A percentile compares a stretch with the other conserved stretches of the same genome.
phyloP scores from a whole-genome alignment of 1,140 invertebrate species.

The Temnothorax longispinosus region DNA sequence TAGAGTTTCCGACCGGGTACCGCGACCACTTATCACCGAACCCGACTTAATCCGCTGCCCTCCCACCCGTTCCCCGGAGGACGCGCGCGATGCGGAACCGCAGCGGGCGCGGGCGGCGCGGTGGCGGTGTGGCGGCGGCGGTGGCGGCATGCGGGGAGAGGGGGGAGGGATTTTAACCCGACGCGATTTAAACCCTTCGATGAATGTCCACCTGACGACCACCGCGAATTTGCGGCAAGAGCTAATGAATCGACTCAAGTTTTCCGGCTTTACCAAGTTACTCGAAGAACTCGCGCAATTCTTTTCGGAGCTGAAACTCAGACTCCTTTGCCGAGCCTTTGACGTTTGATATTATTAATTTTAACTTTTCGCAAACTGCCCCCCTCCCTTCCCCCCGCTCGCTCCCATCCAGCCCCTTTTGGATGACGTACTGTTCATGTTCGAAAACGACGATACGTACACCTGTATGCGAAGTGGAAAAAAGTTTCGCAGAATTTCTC shows the following conservation, averaged over 20 bases:
- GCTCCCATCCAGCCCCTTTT: background rate
- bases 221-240: slow-evolving; percentile 41
- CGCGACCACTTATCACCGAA: slow-evolving; percentile 85
- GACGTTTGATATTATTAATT: slow-evolving; percentile 52
- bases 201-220: slow-evolving; percentile 67
- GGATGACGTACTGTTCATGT: background rate
- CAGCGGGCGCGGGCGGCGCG: background rate
- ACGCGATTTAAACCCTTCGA: slow-evolving; percentile 75
- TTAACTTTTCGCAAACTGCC: slow-evolving; percentile 20
- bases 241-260: slow-evolving; percentile 47
- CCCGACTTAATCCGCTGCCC: slow-evolving; percentile 75
- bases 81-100: slow-evolving; percentile 50
- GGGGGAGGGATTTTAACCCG: slow-evolving; percentile 46
- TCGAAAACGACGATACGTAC: background rate
- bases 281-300: background rate
- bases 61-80: slow-evolving; percentile 13
- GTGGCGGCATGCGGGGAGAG: background rate
- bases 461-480: background rate
- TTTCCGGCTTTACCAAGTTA: slow-evolving; percentile 29
- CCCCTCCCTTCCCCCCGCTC: background rate
- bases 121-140: background rate
- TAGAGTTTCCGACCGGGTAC: slow-evolving; percentile 84
- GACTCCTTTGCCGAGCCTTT: background rate
- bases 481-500: background rate
- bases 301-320: background rate